A percentile compares a stretch with the other conserved stretches of the same genome.
Evolutionary conservation across 2,888 invertebrate genomes (phyloP).

Genomic region (Taenaris catops): DNA sequence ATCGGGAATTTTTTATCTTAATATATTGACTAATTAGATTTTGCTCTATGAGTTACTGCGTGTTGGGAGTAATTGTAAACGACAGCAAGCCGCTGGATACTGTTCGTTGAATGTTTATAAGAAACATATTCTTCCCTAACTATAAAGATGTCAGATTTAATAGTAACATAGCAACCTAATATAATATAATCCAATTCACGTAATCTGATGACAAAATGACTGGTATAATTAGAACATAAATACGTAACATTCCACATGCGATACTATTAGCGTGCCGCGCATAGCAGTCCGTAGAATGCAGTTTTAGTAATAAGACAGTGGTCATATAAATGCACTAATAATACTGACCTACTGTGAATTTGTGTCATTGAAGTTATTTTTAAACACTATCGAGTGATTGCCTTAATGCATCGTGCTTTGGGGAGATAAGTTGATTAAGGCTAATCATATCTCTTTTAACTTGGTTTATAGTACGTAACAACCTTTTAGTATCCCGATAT

Average conservation of each 20-base stretch:
- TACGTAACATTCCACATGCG: slow-evolving; percentile 5
- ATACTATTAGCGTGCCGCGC: slow-evolving; percentile 5
- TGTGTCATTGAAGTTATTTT: slow-evolving; percentile 26
- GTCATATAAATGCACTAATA: slow-evolving; percentile 13
- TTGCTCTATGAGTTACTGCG: no score
- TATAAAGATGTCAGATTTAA: no score
- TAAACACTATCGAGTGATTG: slow-evolving; percentile 17
- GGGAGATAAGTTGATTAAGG: slow-evolving; percentile 23
- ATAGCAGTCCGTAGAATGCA: slow-evolving; percentile 11
- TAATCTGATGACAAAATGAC: slow-evolving; percentile 1
- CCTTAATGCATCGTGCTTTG: slow-evolving; percentile 21
- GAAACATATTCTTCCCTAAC: no score
- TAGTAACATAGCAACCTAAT: slow-evolving; percentile 5
- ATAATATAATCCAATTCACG: slow-evolving; percentile 4
- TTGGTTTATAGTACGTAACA: no score
- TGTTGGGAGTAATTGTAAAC: no score
- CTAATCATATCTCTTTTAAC: slow-evolving; percentile 19
- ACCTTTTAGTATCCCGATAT: no score
- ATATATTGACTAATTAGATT: no score
- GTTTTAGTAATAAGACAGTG: slow-evolving; percentile 4
- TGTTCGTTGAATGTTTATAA: no score
- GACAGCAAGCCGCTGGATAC: no score
- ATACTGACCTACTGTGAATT: slow-evolving; percentile 23
- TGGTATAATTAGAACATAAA: background rate
- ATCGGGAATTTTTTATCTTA: no score